Evolutionary conservation across 2,113 vertebrate species (phyloP), one percentile per base, ranked within the genome.

Genomic region (Heteronetta atricapilla): DNA sequence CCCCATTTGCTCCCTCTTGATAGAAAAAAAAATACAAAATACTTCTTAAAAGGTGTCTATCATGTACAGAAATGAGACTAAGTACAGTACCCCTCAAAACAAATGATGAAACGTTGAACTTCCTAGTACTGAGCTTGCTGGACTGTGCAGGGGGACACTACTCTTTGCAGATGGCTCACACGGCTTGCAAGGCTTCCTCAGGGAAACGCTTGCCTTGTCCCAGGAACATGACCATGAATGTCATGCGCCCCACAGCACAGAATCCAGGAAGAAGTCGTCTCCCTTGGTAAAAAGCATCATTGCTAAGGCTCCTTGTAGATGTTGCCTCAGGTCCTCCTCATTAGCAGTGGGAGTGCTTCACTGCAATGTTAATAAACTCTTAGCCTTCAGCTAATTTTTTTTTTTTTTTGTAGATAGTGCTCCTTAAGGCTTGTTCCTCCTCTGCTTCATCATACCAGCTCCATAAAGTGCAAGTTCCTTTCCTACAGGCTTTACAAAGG

Each of bases 301-400:
- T 36, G 44, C 33, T 9, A 78, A 14, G n/a, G 6, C 18, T 76
- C 53, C 31, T 25, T 25, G 10, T 10, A 76, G 4, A 82, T 33
- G 34, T 2, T 87, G 29, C 40, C 17, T 74, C 40, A 60, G 16
- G 28, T 63, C 23, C 25, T 63, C 46, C 16, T 29, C 21, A 22
- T 21, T 29, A 67, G 10, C 22, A n/a, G 31, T 10, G 26, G 82
- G n/a, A 46, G 5, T 12, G 12, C 11, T 82, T 83, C 66, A 64
- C 31, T 36, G 55, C 69, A 88, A 74, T 25, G 29, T 50, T 72
- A 63, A 42, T 31, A 36, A 72, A 91, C 40, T 34, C 19, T 66
- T 16, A 76, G 38, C 4, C 34, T 48, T 44, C 55, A 0, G 0
- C 1, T 0, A 10, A 64, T 69, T 58, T 9, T 76, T 58, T 89